phyloP scores from a whole-genome alignment of 2,797 vertebrate species.

The Leuciscus waleckii region DNA sequence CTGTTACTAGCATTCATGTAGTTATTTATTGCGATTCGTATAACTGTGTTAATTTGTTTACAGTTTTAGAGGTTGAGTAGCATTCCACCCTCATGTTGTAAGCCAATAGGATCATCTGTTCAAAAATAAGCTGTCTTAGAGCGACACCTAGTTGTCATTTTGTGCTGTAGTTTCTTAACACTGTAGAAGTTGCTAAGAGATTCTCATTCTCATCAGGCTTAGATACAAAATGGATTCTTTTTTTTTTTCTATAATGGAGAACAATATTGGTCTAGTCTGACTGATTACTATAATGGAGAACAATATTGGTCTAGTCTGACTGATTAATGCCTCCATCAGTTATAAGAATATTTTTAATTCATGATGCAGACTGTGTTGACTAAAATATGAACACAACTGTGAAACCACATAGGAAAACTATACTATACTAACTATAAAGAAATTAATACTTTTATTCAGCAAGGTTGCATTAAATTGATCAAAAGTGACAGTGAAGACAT shows the following conservation, averaged over 20 bases:
- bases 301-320: not conserved
- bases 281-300: not conserved
- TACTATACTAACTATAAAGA: not conserved
- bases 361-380: not conserved
- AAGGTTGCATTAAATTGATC: not conserved
- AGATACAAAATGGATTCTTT: not conserved
- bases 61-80: constrained; percentile 57
- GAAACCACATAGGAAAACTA: not conserved
- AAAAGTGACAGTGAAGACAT: not conserved
- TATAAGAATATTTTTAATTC: not conserved
- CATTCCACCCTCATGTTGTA: constrained; percentile 59
- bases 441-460: not conserved
- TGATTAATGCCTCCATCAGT: not conserved
- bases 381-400: not conserved
- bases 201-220: not conserved
- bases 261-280: not conserved
- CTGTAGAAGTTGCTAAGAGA: not conserved
- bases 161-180: not conserved
- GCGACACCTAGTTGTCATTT: constrained; percentile 82
- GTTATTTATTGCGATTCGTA: constrained; percentile 74
- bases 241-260: not conserved
- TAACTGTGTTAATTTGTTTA: constrained; percentile 73
- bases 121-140: constrained; percentile 78
- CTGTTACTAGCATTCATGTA: constrained; percentile 49
- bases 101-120: not conserved